These are phyloP conservation scores for Florisuga fusca DNA, from an alignment of 2,797 vertebrate species.

Conservation along the genomic window DNA sequence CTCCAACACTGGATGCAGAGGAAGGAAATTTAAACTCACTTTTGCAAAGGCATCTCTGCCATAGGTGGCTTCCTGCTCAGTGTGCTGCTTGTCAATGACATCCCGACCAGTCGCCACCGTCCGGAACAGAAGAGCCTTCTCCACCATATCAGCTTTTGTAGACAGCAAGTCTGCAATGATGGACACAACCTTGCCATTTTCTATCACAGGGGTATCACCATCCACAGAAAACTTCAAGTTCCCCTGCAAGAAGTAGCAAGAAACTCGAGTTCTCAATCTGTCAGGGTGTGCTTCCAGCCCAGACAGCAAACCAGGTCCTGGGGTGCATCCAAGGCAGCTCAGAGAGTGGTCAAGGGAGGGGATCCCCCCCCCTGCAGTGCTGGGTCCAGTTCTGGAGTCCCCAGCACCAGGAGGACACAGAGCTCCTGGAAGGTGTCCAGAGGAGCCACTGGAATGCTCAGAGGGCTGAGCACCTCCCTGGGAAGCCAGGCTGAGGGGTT, in stretches of 20 bases:
- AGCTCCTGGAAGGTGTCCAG: no score
- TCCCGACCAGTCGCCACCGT: slow-evolving; percentile 95
- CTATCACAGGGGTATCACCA: slow-evolving; percentile 90
- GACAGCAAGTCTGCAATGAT: slow-evolving; percentile 88
- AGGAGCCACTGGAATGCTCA: no score
- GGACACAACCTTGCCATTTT: slow-evolving; percentile 87
- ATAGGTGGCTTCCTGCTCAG: slow-evolving; percentile 91
- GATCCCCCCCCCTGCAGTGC: no score
- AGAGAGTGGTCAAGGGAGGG: no score
- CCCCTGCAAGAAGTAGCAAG: slow-evolving; percentile 79
- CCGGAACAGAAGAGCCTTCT: slow-evolving; percentile 95
- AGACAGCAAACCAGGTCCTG: no score
- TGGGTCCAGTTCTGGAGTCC: no score
- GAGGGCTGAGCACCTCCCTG: no score
- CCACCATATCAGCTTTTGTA: slow-evolving; percentile 89
- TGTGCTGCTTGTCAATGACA: slow-evolving; percentile 97
- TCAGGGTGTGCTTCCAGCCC: no score
- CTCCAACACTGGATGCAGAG: not conserved
- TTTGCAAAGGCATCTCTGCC: slow-evolving; percentile 96
- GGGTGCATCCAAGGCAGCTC: no score
- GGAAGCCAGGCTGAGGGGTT: no score
- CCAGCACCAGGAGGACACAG: no score
- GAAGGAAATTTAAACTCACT: slow-evolving; percentile 72
- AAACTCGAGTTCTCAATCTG: not conserved
- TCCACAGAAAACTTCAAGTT: slow-evolving; percentile 92